These are phyloP conservation scores for Varanus salvator DNA, from an alignment of 2,113 vertebrate species.

Conservation along the genomic window DNA sequence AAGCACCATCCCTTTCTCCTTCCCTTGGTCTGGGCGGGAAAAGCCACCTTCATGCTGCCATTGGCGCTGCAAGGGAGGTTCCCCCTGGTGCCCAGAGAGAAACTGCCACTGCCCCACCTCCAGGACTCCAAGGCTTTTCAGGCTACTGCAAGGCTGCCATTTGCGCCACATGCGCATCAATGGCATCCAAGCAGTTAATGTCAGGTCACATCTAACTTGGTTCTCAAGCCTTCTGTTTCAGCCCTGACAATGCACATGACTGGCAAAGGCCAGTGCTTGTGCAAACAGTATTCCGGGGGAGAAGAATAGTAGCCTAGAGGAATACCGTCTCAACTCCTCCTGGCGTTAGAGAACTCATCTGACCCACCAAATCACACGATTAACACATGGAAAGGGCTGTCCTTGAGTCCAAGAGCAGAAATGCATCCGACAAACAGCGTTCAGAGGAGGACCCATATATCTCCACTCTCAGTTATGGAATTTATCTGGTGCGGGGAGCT, in stretches of 20 bases:
- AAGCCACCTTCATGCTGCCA: not conserved
- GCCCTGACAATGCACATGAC: not conserved
- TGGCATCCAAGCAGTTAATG: not conserved
- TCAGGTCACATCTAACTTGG: not conserved
- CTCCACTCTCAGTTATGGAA: not conserved
- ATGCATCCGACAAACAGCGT: not conserved
- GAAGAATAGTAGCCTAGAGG: not conserved
- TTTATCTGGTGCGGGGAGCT: not conserved
- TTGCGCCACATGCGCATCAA: not conserved
- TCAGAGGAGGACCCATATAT: not conserved
- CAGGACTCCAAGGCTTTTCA: not conserved
- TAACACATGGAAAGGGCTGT: not conserved
- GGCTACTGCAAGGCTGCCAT: not conserved
- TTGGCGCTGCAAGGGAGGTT: not conserved
- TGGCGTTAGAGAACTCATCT: too few relatives aligned
- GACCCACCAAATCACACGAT: too few relatives aligned
- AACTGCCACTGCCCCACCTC: not conserved
- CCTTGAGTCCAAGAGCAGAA: not conserved
- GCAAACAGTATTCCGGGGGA: not conserved
- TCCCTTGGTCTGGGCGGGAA: not conserved
- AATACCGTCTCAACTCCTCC: too few relatives aligned
- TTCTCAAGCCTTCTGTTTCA: not conserved
- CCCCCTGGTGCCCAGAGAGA: not conserved
- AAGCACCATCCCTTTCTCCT: not conserved
- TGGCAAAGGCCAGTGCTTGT: not conserved